Conservation (phyloP, 1,140 invertebrate species). For the Sipha flava region DNA sequence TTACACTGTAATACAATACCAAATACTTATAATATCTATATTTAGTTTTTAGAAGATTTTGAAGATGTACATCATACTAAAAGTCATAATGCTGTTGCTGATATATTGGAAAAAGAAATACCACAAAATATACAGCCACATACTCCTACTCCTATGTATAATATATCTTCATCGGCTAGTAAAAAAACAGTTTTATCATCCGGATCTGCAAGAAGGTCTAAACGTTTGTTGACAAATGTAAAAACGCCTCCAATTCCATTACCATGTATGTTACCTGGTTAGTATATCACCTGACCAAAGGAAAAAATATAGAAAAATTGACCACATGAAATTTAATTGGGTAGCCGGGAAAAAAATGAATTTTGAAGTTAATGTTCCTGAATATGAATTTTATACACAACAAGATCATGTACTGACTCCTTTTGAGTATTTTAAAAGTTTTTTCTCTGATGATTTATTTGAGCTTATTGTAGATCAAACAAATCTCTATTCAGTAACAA, state of each 20-base stretch:
- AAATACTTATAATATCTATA: too few relatives aligned
- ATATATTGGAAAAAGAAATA: too few relatives aligned
- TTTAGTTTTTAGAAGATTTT: too few relatives aligned
- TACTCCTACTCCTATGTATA: too few relatives aligned
- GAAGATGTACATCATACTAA: too few relatives aligned
- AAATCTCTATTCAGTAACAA: constrained; percentile 34
- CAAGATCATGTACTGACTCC: constrained; percentile 3
- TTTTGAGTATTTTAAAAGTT: constrained; percentile 33
- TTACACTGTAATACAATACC: too few relatives aligned
- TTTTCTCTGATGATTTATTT: constrained; percentile 34
- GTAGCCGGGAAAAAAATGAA: not conserved
- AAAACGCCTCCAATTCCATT: not conserved
- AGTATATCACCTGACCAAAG: not conserved
- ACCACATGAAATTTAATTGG: not conserved
- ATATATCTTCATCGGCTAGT: too few relatives aligned
- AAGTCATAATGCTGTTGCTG: too few relatives aligned
- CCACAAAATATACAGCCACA: too few relatives aligned
- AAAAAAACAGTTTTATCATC: too few relatives aligned
- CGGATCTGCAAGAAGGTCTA: not conserved
- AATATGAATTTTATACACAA: not conserved
- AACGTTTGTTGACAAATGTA: not conserved
- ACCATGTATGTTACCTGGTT: not conserved
- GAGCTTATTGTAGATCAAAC: constrained; percentile 33
- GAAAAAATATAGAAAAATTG: not conserved
- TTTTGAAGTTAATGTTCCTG: not conserved